Evolutionary conservation across 2,888 invertebrate genomes (phyloP).

Genomic region (Ypsolopha sequella): DNA sequence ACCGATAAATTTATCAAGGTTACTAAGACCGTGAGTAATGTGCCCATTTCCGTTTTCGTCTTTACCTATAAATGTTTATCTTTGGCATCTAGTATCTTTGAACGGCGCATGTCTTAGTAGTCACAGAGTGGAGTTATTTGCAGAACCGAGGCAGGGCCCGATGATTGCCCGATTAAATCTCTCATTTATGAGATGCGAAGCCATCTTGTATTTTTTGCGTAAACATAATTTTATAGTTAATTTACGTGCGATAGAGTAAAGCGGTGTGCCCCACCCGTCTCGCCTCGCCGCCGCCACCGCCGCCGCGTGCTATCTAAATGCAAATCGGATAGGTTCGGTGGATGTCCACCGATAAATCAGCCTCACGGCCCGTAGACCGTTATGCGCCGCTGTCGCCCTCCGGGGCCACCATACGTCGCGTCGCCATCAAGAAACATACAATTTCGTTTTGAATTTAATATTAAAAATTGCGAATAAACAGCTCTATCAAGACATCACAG

Average conservation of each 20-base stretch:
- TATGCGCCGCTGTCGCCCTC: conserved; percentile 32
- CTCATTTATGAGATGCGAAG: conserved; percentile 35
- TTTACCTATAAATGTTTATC: neutral
- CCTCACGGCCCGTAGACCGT: conserved; percentile 39
- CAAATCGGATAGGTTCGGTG: conserved; percentile 67
- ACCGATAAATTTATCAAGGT: neutral
- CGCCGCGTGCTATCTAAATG: conserved; percentile 61
- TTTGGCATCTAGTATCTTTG: neutral
- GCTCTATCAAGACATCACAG: conserved; percentile 1
- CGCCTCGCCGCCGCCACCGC: conserved; percentile 23
- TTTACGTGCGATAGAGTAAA: conserved; percentile 52
- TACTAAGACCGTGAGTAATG: conserved; percentile 1
- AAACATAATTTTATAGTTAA: conserved; percentile 52
- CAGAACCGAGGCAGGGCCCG: conserved; percentile 22
- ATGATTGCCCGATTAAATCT: conserved; percentile 40
- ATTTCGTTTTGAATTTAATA: neutral
- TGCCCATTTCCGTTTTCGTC: conserved; percentile 1
- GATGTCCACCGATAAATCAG: conserved; percentile 64
- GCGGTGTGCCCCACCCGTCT: conserved; percentile 20
- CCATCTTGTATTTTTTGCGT: conserved; percentile 30
- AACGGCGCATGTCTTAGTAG: neutral
- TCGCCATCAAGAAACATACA: conserved; percentile 11
- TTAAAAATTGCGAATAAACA: neutral
- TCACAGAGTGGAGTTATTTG: conserved; percentile 17
- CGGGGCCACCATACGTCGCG: conserved; percentile 19